phyloP scores from a whole-genome alignment of 1,140 invertebrate genomes.

The Aphidius gifuensis region DNA sequence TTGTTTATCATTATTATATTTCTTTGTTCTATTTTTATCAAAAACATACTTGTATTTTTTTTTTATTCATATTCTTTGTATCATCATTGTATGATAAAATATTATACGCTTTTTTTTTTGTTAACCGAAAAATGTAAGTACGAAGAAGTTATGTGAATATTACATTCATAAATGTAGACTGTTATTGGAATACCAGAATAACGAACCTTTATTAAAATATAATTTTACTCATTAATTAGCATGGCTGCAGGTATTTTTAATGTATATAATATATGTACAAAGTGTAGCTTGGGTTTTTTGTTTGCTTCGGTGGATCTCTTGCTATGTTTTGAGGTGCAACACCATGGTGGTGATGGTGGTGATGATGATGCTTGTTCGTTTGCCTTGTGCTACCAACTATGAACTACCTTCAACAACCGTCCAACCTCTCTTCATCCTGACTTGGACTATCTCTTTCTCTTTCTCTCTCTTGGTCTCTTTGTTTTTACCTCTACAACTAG shows the following conservation, averaged over 20 bases:
- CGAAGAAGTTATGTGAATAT: conserved; percentile 12
- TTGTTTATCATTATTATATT: no score
- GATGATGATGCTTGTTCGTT: background rate
- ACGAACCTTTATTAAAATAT: conserved; percentile 33
- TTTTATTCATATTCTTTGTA: background rate
- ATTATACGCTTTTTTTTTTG: background rate
- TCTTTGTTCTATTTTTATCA: no score
- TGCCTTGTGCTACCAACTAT: background rate
- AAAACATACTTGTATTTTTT: no score
- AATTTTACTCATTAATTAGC: conserved; percentile 36
- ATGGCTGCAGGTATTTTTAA: conserved; percentile 4
- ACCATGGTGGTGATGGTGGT: background rate
- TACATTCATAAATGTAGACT: conserved; percentile 1
- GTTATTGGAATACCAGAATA: conserved; percentile 31
- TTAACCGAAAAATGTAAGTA: conserved; percentile 2
- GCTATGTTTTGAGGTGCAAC: conserved; percentile 6
- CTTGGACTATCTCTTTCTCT: conserved; percentile 3
- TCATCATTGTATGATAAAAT: background rate
- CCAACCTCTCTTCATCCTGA: background rate
- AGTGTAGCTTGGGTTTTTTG: conserved; percentile 1
- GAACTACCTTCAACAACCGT: background rate
- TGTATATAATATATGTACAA: background rate
- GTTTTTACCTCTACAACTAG: background rate
- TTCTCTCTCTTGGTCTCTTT: background rate
- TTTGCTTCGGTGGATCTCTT: background rate